Evolutionary conservation across 1,140 invertebrate species (phyloP).

Genomic region (Drosophila burlai): DNA sequence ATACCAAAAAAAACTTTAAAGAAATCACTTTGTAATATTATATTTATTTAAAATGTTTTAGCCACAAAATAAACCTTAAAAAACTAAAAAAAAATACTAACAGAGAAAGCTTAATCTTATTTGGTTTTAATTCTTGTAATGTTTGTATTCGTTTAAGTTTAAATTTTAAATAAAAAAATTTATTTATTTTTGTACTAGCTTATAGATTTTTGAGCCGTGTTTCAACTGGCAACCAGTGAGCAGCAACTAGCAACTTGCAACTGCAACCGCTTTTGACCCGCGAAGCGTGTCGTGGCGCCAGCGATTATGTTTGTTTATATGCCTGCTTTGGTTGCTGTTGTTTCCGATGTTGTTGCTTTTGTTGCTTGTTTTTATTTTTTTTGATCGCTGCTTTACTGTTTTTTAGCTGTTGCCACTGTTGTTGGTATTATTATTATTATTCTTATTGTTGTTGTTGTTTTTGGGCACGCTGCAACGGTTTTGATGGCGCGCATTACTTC

Average conservation of each 20-base stretch:
- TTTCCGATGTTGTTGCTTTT: constrained; percentile 42
- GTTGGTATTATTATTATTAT: constrained; percentile 21
- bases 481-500: constrained; percentile 76
- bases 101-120: rapidly evolving
- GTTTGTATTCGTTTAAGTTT: not conserved
- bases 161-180: not conserved
- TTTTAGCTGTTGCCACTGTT: constrained; percentile 42
- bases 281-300: constrained; percentile 83
- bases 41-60: not conserved
- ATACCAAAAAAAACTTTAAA: not conserved
- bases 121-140: not conserved
- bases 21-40: too few relatives aligned
- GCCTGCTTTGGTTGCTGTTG: constrained; percentile 62
- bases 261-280: constrained; percentile 80
- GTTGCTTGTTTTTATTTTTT: constrained; percentile 35
- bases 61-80: not conserved
- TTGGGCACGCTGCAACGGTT: constrained; percentile 77
- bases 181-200: not conserved
- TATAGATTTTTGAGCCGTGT: not conserved
- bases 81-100: too few relatives aligned
- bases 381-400: constrained; percentile 74
- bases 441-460: constrained; percentile 24
- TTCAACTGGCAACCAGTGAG: constrained; percentile 28
- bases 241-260: constrained; percentile 57
- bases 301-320: constrained; percentile 83